Evolutionary conservation across 1,140 invertebrate species (phyloP).

Genomic region (Halesus radiatus): DNA sequence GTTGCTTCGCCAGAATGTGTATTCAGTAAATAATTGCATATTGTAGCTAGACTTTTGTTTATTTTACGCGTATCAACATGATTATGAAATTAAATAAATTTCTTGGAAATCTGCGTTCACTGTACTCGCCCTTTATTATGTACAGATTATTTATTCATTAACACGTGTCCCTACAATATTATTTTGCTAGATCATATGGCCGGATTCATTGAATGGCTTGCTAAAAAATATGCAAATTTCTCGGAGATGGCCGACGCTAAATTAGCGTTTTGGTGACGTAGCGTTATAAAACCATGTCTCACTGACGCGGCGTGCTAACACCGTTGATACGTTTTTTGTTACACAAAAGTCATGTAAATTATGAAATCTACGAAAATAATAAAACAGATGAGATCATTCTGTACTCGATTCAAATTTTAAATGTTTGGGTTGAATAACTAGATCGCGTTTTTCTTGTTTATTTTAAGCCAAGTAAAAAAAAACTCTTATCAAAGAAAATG

Average conservation of each 20-base stretch:
- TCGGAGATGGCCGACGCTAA: neutral
- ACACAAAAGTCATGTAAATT: neutral
- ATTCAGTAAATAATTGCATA: no score
- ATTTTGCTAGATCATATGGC: constrained; percentile 14
- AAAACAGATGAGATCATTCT: no score
- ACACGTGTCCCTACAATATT: neutral
- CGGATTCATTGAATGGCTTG: constrained; percentile 24
- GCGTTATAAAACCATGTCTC: neutral
- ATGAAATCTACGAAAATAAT: no score
- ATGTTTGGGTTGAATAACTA: no score
- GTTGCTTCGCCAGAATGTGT: no score
- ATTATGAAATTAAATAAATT: no score
- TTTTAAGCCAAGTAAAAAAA: neutral
- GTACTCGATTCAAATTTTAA: no score
- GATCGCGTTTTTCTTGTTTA: no score
- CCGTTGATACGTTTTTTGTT: constrained; percentile 1
- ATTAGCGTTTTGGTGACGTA: constrained; percentile 27
- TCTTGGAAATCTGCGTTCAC: constrained; percentile 2
- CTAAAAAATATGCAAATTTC: constrained; percentile 35
- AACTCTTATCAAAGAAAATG: no score
- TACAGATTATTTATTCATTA: neutral
- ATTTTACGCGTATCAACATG: no score
- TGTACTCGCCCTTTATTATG: no score
- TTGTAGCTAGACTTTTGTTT: no score
- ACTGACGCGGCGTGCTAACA: neutral